A percentile compares a stretch with the other conserved stretches of the same genome.
Conservation (phyloP, 1,140 invertebrate genomes). For the Drosophila ambigua region DNA sequence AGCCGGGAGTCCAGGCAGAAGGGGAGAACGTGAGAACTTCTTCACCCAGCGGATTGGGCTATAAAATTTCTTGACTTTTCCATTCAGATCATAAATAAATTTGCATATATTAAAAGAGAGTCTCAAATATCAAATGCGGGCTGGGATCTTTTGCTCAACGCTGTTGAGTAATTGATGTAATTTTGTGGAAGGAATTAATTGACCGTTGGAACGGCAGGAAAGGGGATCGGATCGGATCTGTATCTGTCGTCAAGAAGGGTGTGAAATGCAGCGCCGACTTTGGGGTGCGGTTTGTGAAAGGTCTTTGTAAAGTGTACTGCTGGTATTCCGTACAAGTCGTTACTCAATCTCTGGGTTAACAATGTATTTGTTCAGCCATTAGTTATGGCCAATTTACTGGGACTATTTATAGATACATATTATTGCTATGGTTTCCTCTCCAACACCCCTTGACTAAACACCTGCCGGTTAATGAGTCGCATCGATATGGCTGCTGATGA, state of each 20-base stretch:
- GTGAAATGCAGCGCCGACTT: constrained; percentile 13
- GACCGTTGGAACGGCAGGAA: constrained; percentile 8
- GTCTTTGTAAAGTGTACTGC: not conserved
- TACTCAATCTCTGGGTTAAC: too few species aligned
- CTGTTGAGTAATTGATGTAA: constrained; percentile 63
- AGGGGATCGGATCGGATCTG: not conserved
- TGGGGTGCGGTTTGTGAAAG: constrained; percentile 8
- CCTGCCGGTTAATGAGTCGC: constrained; percentile 55
- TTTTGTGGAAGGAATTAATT: constrained; percentile 76
- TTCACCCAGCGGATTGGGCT: constrained; percentile 17
- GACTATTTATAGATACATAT: constrained; percentile 24
- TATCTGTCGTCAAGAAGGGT: constrained; percentile 44
- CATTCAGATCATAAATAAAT: constrained; percentile 58
- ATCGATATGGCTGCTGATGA: constrained; percentile 28
- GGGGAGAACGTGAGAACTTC: constrained; percentile 65
- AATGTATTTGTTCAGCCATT: constrained; percentile 22
- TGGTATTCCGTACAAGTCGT: too few species aligned
- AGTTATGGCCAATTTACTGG: constrained; percentile 43
- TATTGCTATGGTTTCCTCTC: constrained; percentile 10
- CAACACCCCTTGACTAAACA: constrained; percentile 24
- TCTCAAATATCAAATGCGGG: constrained; percentile 30
- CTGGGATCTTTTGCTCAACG: not conserved
- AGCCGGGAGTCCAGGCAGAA: not conserved
- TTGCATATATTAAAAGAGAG: constrained; percentile 46
- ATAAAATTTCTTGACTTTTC: constrained; percentile 52